phyloP scores from a whole-genome alignment of 2,113 vertebrate species.

The Platichthys stellatus region DNA sequence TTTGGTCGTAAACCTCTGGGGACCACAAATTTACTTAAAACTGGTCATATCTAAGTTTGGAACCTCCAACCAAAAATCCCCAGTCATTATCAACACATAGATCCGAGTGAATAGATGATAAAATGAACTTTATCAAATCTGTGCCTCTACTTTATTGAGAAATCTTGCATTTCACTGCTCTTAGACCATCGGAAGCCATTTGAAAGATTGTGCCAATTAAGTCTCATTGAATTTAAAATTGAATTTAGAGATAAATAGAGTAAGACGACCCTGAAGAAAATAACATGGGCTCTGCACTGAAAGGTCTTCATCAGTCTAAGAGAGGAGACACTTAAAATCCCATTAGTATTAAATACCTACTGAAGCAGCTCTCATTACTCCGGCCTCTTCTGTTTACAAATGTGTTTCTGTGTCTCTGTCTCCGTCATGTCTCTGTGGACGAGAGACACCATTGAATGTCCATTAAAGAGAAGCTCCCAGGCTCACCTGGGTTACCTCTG shows the following conservation, averaged over 20 bases:
- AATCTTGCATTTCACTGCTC: background rate
- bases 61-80: no score
- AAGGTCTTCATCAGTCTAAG: slow-evolving; percentile 39
- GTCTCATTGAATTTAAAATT: background rate
- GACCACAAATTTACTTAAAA: no score
- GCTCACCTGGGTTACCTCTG: slow-evolving; percentile 15
- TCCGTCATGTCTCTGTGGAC: slow-evolving; percentile 9
- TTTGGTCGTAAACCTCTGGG: no score
- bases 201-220: background rate
- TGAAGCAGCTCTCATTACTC: slow-evolving; percentile 31
- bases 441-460: background rate
- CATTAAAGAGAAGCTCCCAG: background rate
- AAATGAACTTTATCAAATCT: background rate
- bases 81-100: no score
- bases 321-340: slow-evolving; percentile 42
- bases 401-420: slow-evolving; percentile 13
- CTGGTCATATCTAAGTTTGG: no score
- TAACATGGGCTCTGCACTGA: slow-evolving; percentile 2
- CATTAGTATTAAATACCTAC: slow-evolving; percentile 37
- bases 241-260: background rate
- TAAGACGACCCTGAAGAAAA: background rate
- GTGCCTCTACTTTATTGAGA: background rate
- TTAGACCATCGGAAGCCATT: background rate
- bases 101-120: no score
- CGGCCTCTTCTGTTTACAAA: slow-evolving; percentile 23